phyloP scores from a whole-genome alignment of 2,113 vertebrate genomes.

The Athene noctua region DNA sequence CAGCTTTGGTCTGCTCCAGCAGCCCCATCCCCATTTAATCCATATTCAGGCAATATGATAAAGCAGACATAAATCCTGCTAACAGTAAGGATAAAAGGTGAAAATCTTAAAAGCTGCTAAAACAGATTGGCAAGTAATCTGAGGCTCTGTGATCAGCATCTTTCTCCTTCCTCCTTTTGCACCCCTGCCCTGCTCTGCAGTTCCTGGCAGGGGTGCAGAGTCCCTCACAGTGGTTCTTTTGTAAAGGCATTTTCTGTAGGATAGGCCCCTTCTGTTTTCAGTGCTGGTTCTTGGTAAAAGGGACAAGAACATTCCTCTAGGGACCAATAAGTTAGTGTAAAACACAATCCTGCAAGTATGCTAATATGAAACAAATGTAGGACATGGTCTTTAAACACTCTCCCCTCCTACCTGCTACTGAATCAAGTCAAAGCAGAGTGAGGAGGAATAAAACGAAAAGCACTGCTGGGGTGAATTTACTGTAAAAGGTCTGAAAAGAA shows the following conservation, averaged over 20 bases:
- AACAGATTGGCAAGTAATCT: background rate
- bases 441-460: background rate
- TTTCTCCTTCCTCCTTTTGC: background rate
- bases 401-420: background rate
- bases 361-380: conserved; percentile 37
- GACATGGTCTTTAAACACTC: background rate
- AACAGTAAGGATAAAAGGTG: background rate
- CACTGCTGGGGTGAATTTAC: background rate
- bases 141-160: background rate
- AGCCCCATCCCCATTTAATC: background rate
- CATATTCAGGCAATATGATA: background rate
- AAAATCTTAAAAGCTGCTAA: background rate
- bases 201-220: background rate
- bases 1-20: background rate
- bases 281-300: background rate
- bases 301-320: conserved; percentile 9
- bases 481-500: background rate
- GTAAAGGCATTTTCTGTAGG: background rate
- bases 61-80: background rate
- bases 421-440: conserved; percentile 2
- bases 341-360: background rate
- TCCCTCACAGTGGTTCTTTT: background rate
- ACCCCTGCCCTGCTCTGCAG: background rate
- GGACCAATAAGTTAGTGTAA: background rate
- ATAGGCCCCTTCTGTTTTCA: background rate